These are phyloP conservation scores for Drosophila littoralis DNA, from an alignment of 1,140 invertebrate genomes.

Conservation along the genomic window DNA sequence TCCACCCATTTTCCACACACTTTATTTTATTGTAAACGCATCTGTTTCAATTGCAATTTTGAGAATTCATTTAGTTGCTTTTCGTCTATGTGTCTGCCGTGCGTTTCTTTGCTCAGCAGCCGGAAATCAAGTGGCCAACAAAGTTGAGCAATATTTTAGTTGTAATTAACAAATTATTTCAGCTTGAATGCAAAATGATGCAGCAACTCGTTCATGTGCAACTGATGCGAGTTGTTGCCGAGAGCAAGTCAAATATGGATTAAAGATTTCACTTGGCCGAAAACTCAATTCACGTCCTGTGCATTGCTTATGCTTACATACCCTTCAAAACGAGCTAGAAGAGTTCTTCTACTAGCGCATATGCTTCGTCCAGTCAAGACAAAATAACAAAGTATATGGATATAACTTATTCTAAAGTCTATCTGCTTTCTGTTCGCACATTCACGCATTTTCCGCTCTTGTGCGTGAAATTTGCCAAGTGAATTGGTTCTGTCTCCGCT, in stretches of 20 bases:
- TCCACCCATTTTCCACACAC: not conserved
- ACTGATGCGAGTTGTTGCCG: not conserved
- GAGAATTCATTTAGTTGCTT: conserved; percentile 44
- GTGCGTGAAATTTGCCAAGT: too few relatives aligned
- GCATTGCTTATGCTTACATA: not conserved
- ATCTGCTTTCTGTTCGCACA: too few relatives aligned
- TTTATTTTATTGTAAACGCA: conserved; percentile 24
- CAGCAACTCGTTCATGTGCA: conserved; percentile 7
- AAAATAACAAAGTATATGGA: too few relatives aligned
- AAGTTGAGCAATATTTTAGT: conserved; percentile 20
- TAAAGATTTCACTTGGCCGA: conserved; percentile 3
- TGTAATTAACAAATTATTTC: conserved; percentile 53
- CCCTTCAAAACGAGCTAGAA: too few relatives aligned
- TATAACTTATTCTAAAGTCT: too few relatives aligned
- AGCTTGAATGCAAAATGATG: conserved; percentile 22
- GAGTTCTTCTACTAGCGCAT: too few relatives aligned
- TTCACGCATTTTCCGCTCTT: too few relatives aligned
- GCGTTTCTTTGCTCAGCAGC: not conserved
- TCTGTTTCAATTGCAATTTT: conserved; percentile 25
- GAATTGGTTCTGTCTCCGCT: too few relatives aligned
- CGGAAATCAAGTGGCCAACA: not conserved
- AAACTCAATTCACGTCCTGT: not conserved
- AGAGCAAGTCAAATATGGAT: conserved; percentile 15
- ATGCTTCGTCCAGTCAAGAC: too few relatives aligned
- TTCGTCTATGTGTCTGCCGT: conserved; percentile 11